These are phyloP conservation scores for Phenganax stokvisi DNA, from an alignment of 92 coral and sea anemone species.

Conservation along the genomic window DNA sequence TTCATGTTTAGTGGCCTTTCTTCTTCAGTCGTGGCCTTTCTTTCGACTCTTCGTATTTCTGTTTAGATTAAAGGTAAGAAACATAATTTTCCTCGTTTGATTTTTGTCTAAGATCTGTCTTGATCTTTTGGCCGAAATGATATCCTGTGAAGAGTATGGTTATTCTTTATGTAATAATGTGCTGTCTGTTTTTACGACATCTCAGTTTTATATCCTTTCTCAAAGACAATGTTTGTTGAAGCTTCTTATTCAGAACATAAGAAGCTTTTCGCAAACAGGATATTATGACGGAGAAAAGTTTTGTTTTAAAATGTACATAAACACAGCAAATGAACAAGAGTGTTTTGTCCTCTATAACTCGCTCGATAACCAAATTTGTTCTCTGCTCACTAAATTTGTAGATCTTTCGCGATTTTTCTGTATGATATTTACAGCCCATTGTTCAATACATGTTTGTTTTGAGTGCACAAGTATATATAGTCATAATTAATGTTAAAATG, in stretches of 20 bases:
- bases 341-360: no score
- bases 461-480: no score
- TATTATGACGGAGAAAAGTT: neutral
- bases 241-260: neutral
- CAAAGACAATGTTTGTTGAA: neutral
- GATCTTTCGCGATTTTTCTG: no score
- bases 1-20: neutral
- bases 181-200: neutral
- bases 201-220: neutral
- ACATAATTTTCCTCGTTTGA: neutral
- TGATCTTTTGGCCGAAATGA: slow-evolving; percentile 14
- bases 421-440: no score
- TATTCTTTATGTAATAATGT: neutral
- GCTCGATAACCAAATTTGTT: no score
- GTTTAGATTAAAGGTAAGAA: slow-evolving; percentile 8
- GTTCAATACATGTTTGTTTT: no score
- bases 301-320: neutral
- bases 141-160: slow-evolving; percentile 1
- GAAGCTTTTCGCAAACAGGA: neutral
- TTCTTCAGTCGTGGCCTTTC: neutral
- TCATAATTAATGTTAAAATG: no score
- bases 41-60: neutral
- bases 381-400: no score
- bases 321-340: no score
- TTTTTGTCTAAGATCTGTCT: neutral